Evolutionary conservation across 1,140 invertebrate species (phyloP).

Genomic region (Zaprionus ornatus): DNA sequence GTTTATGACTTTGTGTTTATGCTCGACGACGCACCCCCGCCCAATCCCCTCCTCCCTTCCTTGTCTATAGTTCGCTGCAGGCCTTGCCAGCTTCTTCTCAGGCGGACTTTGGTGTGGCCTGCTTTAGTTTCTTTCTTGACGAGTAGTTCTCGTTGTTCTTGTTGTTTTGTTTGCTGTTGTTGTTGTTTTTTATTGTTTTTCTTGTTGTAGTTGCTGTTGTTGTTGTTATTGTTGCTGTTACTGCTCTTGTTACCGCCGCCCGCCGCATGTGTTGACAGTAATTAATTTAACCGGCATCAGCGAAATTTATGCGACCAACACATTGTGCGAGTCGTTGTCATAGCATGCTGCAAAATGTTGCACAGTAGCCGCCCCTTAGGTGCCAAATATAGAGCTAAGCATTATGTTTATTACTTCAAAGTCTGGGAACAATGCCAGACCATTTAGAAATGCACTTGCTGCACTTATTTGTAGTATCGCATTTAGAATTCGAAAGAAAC

Average conservation of each 20-base stretch:
- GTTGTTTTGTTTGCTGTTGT: slow-evolving; percentile 21
- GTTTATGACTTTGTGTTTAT: slow-evolving; percentile 81
- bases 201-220: slow-evolving; percentile 25
- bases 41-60: not conserved
- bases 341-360: slow-evolving; percentile 29
- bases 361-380: slow-evolving; percentile 5
- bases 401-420: not conserved
- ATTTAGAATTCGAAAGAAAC: not conserved
- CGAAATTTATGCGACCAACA: slow-evolving; percentile 74
- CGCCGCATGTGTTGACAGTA: slow-evolving; percentile 76
- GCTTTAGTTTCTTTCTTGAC: slow-evolving; percentile 66
- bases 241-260: slow-evolving; percentile 27
- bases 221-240: slow-evolving; percentile 15
- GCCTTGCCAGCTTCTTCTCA: slow-evolving; percentile 31
- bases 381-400: not conserved
- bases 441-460: not conserved
- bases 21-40: slow-evolving; percentile 62
- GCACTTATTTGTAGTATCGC: not conserved
- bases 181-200: slow-evolving; percentile 19
- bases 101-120: slow-evolving; percentile 62
- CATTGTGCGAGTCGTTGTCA: slow-evolving; percentile 61
- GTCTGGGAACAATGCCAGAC: not conserved
- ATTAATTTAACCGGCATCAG: slow-evolving; percentile 78
- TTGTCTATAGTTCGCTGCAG: not conserved
- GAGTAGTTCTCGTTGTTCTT: not conserved